Percentiles rank a stretch among this genome's conserved stretches.
Evolutionary conservation across 2,888 invertebrate species (phyloP).

Genomic region (Chironomus tentans): DNA sequence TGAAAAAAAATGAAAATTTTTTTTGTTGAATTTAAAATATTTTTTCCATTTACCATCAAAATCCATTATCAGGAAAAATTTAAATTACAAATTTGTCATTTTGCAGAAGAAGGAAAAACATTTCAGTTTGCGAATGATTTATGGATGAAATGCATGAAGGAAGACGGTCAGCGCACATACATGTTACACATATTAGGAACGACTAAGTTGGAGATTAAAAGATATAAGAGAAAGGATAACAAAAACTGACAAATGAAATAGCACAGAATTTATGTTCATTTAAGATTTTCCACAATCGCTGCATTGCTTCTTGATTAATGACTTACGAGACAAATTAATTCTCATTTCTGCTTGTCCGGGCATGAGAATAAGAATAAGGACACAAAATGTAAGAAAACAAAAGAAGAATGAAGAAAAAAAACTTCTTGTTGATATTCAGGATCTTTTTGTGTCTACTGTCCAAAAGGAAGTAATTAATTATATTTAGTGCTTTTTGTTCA

Average conservation of each 20-base stretch:
- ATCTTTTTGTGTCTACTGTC: neutral
- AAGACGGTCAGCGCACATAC: neutral
- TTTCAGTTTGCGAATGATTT: neutral
- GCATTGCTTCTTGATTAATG: constrained; percentile 11
- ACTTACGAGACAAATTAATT: constrained; percentile 18
- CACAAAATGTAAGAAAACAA: neutral
- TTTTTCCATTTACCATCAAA: neutral
- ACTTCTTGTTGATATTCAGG: constrained; percentile 5
- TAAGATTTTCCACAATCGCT: neutral
- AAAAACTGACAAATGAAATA: neutral
- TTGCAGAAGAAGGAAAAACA: neutral
- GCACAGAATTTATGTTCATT: neutral
- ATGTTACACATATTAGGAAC: neutral
- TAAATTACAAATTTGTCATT: constrained; percentile 8
- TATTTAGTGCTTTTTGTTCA: neutral
- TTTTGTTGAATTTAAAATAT: neutral
- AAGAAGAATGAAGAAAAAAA: neutral
- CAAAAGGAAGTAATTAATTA: constrained; percentile 18
- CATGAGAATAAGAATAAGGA: neutral
- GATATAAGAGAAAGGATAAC: neutral
- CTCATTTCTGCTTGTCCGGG: constrained; percentile 3
- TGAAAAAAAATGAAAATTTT: neutral
- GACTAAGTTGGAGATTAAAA: neutral
- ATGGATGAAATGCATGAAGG: neutral
- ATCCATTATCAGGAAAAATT: neutral